Evolutionary conservation across 2,113 vertebrate genomes (phyloP).

Genomic region (Paralichthys olivaceus): DNA sequence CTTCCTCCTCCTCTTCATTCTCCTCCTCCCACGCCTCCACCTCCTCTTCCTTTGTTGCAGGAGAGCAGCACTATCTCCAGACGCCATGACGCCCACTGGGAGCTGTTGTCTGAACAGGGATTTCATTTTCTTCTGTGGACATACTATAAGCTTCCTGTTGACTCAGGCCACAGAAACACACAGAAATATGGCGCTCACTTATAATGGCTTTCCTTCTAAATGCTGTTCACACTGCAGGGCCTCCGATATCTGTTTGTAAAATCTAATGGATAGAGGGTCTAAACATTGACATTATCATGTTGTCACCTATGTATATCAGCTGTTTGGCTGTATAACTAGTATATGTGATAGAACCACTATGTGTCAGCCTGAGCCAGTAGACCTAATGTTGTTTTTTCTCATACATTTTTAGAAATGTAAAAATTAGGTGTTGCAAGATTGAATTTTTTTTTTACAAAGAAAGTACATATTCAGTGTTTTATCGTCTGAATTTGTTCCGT

Average conservation of each 20-base stretch:
- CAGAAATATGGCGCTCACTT: neutral
- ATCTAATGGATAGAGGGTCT: conserved; percentile 2
- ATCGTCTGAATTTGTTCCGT: no score
- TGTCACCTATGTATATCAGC: neutral
- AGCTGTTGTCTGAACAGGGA: conserved; percentile 58
- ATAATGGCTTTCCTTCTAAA: conserved; percentile 28
- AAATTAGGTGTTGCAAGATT: neutral
- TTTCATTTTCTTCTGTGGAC: conserved; percentile 57
- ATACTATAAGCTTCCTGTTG: conserved; percentile 42
- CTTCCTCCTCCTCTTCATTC: conserved; percentile 31
- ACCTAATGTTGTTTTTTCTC: neutral
- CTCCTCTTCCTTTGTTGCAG: conserved; percentile 27
- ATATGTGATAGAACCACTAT: neutral
- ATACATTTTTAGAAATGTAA: neutral
- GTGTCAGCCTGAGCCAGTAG: neutral
- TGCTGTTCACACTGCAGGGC: neutral
- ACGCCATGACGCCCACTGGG: conserved; percentile 45
- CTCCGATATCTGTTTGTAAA: neutral
- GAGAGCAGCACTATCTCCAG: conserved; percentile 48
- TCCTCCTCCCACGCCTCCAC: conserved; percentile 8
- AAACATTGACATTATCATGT: neutral
- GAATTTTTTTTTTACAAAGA: no score
- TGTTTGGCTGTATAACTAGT: neutral
- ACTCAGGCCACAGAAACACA: conserved; percentile 19
- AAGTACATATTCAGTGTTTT: no score